Evolutionary conservation across 1,140 invertebrate genomes (phyloP).

Genomic region (Amphibalanus amphitrite): DNA sequence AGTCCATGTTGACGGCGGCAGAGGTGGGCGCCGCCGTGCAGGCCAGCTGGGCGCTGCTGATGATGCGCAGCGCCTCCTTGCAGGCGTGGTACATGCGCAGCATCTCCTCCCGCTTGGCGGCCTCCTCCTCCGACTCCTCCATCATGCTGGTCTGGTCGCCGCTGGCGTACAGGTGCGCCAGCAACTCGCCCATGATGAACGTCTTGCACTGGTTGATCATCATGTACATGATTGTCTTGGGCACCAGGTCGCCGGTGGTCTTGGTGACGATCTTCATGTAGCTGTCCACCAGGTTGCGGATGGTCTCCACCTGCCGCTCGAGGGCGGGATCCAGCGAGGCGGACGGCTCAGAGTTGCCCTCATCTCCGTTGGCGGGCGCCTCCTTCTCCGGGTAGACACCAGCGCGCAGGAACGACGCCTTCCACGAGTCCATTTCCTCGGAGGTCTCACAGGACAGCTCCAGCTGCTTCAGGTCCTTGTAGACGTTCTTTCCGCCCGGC

Average conservation of each 20-base stretch:
- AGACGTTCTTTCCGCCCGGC: conserved; percentile 86
- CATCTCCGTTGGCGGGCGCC: conserved; percentile 70
- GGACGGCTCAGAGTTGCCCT: conserved; percentile 46
- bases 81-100: conserved; percentile 99
- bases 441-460: conserved; percentile 94
- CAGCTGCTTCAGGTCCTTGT: conserved; percentile 92
- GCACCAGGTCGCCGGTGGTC: conserved; percentile 92
- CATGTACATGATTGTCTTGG: conserved; percentile 96
- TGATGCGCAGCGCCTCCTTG: conserved; percentile 92
- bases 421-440: conserved; percentile 99
- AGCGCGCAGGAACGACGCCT: conserved; percentile 38
- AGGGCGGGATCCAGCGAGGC: conserved; percentile 93
- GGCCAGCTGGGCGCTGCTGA: conserved; percentile 93
- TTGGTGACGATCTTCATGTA: conserved; percentile 99
- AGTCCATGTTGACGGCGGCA: conserved; percentile 3
- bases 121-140: conserved; percentile 97
- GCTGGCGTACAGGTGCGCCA: conserved; percentile 90
- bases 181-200: conserved; percentile 89
- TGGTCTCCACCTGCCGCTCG: conserved; percentile 96
- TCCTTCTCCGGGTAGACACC: conserved; percentile 98
- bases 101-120: conserved; percentile 91
- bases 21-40: neutral
- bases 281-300: conserved; percentile 95
- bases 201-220: conserved; percentile 97
- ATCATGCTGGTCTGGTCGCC: conserved; percentile 95